Evolutionary conservation across 2,113 vertebrate genomes (phyloP).

Genomic region (Cochlearius cochlearius): DNA sequence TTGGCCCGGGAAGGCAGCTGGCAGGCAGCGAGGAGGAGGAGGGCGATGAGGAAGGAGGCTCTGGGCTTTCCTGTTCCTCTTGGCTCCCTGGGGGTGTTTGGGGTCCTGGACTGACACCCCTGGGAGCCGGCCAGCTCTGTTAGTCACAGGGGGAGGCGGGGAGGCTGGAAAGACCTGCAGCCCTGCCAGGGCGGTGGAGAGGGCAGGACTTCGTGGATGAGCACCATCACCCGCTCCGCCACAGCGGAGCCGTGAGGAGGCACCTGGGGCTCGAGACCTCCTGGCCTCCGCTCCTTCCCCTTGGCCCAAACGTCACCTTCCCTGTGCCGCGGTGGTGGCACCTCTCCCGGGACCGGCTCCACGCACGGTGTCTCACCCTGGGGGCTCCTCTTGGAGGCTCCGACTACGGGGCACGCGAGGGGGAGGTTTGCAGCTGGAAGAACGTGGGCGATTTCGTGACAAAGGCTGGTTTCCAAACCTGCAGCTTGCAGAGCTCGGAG

Average conservation of each 20-base stretch:
- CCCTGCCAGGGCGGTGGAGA: background rate
- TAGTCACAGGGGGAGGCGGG: background rate
- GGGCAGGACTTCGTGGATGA: background rate
- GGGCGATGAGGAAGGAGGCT: background rate
- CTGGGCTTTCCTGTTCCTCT: background rate
- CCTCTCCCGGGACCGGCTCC: background rate
- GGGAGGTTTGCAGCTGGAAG: background rate
- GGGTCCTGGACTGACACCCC: background rate
- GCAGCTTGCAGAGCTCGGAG: background rate
- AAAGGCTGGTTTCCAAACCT: background rate
- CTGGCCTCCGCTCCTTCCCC: background rate
- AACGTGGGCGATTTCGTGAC: background rate
- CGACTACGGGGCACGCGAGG: fast-evolving
- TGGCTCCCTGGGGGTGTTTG: background rate
- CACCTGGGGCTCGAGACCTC: background rate
- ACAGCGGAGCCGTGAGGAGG: background rate
- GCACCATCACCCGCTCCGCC: fast-evolving
- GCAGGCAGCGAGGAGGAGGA: background rate
- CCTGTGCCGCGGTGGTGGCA: background rate
- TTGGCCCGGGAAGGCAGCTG: background rate
- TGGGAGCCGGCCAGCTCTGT: background rate
- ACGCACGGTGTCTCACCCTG: fast-evolving
- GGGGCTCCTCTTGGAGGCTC: background rate
- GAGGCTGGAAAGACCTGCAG: background rate
- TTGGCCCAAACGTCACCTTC: background rate